Evolutionary conservation across 2,113 vertebrate species (phyloP).

Genomic region (Macrotus californicus): DNA sequence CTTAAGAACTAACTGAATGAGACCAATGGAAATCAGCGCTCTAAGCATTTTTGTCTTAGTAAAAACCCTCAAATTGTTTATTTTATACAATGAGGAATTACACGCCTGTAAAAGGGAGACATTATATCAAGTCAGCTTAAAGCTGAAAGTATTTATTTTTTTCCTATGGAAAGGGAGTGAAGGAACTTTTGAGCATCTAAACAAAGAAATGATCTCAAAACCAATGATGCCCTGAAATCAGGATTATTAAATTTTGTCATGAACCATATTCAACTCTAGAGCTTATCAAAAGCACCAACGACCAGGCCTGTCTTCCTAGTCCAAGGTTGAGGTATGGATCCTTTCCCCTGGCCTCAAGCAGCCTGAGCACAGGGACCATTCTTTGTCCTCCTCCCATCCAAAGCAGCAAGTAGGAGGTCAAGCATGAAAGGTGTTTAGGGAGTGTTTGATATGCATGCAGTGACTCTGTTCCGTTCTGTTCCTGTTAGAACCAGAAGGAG

Average conservation of each 20-base stretch:
- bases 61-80: neutral
- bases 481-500: neutral
- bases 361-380: neutral
- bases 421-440: neutral
- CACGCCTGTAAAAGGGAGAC: neutral
- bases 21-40: neutral
- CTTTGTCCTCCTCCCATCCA: neutral
- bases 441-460: neutral
- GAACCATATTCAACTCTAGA: neutral
- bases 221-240: neutral
- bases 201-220: slow-evolving; percentile 1
- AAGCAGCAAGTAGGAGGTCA: neutral
- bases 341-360: neutral
- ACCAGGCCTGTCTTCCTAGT: neutral
- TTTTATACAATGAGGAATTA: neutral
- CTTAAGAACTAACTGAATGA: slow-evolving; percentile 7
- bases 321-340: neutral
- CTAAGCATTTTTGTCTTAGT: neutral
- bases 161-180: neutral
- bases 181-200: neutral
- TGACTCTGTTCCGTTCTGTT: neutral
- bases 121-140: slow-evolving; percentile 5
- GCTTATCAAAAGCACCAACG: neutral
- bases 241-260: neutral
- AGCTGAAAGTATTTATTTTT: neutral